These are phyloP conservation scores for Aurelia aurita DNA, from an alignment of 30 jellyfish, hydroid and myxozoan genomes.

Conservation along the genomic window DNA sequence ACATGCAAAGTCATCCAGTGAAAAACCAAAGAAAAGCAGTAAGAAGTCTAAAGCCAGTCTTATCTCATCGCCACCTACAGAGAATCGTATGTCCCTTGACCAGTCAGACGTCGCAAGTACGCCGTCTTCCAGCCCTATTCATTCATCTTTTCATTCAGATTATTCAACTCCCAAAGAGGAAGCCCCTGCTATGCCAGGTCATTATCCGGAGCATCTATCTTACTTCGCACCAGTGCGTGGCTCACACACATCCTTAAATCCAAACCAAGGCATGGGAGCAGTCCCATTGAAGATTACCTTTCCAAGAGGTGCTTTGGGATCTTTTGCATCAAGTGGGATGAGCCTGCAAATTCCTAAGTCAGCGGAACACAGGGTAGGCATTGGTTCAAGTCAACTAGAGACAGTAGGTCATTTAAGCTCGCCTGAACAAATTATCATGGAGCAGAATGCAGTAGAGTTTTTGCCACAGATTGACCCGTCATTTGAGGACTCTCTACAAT, in stretches of 20 bases:
- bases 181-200: constrained; percentile 6
- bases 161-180: constrained; percentile 30
- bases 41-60: background rate
- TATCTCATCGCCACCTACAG: constrained; percentile 24
- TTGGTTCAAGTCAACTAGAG: constrained; percentile 38
- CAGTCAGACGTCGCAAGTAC: constrained; percentile 41
- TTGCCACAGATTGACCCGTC: constrained; percentile 62
- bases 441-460: constrained; percentile 54
- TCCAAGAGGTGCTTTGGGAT: constrained; percentile 66
- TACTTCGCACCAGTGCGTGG: constrained; percentile 56
- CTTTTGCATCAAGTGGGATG: constrained; percentile 47
- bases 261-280: constrained; percentile 28
- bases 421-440: constrained; percentile 41
- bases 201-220: constrained; percentile 29
- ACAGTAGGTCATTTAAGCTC: constrained; percentile 20
- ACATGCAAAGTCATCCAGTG: constrained; percentile 25
- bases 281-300: constrained; percentile 72
- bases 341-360: constrained; percentile 45
- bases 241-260: constrained; percentile 20
- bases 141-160: constrained; percentile 41
- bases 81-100: constrained; percentile 1
- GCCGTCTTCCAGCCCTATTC: constrained; percentile 48
- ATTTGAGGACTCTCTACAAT: constrained; percentile 30
- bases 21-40: constrained; percentile 47
- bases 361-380: constrained; percentile 11